These are phyloP conservation scores for Bombus confusus DNA, from an alignment of 1,140 invertebrate genomes.

Conservation along the genomic window DNA sequence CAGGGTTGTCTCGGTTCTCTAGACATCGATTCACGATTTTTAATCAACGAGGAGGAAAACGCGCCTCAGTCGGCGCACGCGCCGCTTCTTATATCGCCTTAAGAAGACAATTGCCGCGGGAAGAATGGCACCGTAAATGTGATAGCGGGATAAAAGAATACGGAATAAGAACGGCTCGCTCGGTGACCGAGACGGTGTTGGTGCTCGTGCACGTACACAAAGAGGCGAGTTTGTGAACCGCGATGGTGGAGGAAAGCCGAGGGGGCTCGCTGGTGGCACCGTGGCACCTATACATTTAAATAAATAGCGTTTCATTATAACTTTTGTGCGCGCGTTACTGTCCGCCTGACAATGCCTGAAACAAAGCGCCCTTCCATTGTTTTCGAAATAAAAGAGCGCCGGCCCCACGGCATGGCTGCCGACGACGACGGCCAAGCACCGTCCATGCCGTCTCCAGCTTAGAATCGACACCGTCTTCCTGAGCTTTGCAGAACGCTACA, in stretches of 20 bases:
- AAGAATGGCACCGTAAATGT: conserved; percentile 76
- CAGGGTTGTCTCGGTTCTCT: not conserved
- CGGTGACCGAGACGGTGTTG: conserved; percentile 23
- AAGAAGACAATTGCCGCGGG: conserved; percentile 73
- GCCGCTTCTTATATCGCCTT: conserved; percentile 60
- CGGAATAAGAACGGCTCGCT: conserved; percentile 73
- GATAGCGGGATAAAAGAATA: conserved; percentile 76
- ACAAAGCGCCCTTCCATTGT: conserved; percentile 80
- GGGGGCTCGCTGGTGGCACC: conserved; percentile 55
- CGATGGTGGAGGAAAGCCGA: conserved; percentile 31
- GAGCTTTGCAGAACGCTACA: not conserved
- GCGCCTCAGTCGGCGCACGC: conserved; percentile 37
- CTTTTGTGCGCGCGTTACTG: conserved; percentile 80
- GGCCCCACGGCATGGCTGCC: conserved; percentile 74
- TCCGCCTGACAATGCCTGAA: conserved; percentile 80
- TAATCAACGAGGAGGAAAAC: conserved; percentile 40
- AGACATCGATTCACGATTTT: conserved; percentile 48
- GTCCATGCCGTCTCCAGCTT: conserved; percentile 7
- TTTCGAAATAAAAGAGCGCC: conserved; percentile 80
- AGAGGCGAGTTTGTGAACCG: conserved; percentile 12
- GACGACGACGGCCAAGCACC: conserved; percentile 39
- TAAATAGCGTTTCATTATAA: conserved; percentile 82
- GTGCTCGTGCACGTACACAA: conserved; percentile 34
- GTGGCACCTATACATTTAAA: conserved; percentile 79
- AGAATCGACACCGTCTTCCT: conserved; percentile 28